Evolutionary conservation across 1,140 invertebrate genomes (phyloP).

Genomic region (Gerris buenoi): DNA sequence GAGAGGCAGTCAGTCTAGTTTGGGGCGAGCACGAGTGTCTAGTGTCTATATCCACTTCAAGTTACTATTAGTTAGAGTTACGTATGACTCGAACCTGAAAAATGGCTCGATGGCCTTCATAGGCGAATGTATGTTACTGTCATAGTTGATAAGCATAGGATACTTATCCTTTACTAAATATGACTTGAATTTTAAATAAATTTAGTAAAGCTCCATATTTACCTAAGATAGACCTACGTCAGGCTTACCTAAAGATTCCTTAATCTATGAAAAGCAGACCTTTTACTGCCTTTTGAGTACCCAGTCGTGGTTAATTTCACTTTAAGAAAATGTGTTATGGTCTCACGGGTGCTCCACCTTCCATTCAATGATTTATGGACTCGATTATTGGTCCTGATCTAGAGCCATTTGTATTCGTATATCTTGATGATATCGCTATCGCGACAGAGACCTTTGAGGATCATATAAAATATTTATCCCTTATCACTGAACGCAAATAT

Average conservation of each 20-base stretch:
- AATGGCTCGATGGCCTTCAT: too few relatives aligned
- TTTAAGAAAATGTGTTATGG: conserved; percentile 26
- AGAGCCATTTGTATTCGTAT: conserved; percentile 13
- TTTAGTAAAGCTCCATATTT: neutral
- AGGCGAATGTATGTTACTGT: too few relatives aligned
- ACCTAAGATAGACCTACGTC: neutral
- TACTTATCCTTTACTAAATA: neutral
- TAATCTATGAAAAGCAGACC: neutral
- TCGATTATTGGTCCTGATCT: conserved; percentile 12
- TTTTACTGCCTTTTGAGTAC: neutral
- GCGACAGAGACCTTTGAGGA: neutral
- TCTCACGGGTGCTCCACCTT: conserved; percentile 24
- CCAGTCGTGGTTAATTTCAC: neutral
- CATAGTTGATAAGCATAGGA: too few relatives aligned
- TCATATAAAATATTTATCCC: neutral
- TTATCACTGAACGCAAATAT: conserved; percentile 26
- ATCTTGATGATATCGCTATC: conserved; percentile 24
- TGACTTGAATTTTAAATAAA: neutral
- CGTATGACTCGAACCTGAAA: too few relatives aligned
- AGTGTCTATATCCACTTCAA: too few relatives aligned
- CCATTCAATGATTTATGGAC: conserved; percentile 25
- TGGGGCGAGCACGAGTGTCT: too few relatives aligned
- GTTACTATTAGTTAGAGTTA: too few relatives aligned
- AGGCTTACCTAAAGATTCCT: neutral
- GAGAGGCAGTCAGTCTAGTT: too few relatives aligned